phyloP scores from a whole-genome alignment of 2,888 invertebrate genomes.

The Monochamus alternatus region DNA sequence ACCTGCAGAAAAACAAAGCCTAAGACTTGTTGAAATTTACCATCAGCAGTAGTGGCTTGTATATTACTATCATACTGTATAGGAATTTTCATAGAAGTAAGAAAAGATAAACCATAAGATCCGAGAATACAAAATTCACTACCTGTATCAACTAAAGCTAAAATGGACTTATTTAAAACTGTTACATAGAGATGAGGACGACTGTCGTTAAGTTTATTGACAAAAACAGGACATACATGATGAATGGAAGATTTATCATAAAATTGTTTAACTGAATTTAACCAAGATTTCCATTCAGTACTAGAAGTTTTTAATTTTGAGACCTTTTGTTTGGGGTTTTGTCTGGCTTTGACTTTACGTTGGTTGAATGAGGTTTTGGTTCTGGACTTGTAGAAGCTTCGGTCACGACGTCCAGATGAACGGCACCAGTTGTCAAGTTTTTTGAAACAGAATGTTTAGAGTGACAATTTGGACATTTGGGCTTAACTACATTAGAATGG shows the following conservation, averaged over 20 bases:
- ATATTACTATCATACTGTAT: slow-evolving; percentile 7
- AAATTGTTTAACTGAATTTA: not conserved
- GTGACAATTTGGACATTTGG: slow-evolving; percentile 16
- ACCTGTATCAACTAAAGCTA: slow-evolving; percentile 31
- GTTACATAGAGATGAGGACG: slow-evolving; percentile 28
- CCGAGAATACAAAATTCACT: slow-evolving; percentile 27
- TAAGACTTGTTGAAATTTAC: not conserved
- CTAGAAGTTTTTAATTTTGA: not conserved
- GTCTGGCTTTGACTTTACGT: not conserved
- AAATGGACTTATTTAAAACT: slow-evolving; percentile 14
- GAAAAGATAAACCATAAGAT: not conserved
- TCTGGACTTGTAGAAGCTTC: slow-evolving; percentile 4
- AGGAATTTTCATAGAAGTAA: slow-evolving; percentile 17
- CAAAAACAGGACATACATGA: slow-evolving; percentile 22
- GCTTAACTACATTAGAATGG: slow-evolving; percentile 4
- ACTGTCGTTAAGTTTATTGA: slow-evolving; percentile 29
- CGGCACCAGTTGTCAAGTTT: not conserved
- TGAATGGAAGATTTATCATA: too few species aligned
- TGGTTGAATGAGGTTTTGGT: not conserved
- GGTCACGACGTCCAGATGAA: not conserved
- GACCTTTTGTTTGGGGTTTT: not conserved
- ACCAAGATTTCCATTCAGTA: slow-evolving; percentile 17
- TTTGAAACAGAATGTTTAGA: slow-evolving; percentile 10
- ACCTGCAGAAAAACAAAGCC: not conserved
- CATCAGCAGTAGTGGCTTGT: not conserved